Evolutionary conservation across 30 jellyfish, hydroid and myxozoan species (phyloP), one percentile per base, ranked within the genome.

Genomic region (Cassiopea andromeda): DNA sequence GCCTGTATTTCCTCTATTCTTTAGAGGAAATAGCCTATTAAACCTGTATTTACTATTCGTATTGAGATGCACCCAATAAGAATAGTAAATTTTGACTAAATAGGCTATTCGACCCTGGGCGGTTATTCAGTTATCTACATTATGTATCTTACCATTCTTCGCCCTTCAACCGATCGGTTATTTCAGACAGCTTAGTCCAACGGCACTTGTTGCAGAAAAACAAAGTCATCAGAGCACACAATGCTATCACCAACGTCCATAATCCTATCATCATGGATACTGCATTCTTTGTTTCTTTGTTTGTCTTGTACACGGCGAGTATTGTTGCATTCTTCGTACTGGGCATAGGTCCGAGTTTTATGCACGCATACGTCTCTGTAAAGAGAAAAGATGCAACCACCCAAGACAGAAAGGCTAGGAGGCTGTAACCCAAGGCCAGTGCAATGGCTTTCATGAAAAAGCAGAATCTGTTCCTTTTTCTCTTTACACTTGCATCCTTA

Each of bases 351-450:
- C 90, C 90, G 44, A 82, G 57, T 27, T 82, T 82, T 16, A 66
- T 82, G 90, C 90, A 82, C 9, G 80, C 73, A 50, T 64, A 82
- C 1, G 90, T 68, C 67, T 82, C 90, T 10, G 90, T 44, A 48
- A 69, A 54, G 48, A 82, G 73, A 1, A 82, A 49, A 0, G 90
- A 58, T 3, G 73, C 80, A 2, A 82, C 46, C 38, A 82, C 49
- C 90, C 90, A 82, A 45, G 81, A 61, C 46, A 64, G 82, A 67
- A 64, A 67, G 7, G 82, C 81, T 44, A 82, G 60, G 8, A 66
- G 9, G 44, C 66, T 50, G 44, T 61, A 68, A 9, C 43, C 69
- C 80, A 82, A 7, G 57, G 57, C 27, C 79, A 70, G 79, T 70
- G 79, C n/a, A 70, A 70, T 70, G 47, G 79, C 38, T 43, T 54